A percentile compares a stretch with the other conserved stretches of the same genome.
These are phyloP conservation scores for Mythimna ferrago DNA, from an alignment of 2,888 invertebrate species.

Conservation along the genomic window DNA sequence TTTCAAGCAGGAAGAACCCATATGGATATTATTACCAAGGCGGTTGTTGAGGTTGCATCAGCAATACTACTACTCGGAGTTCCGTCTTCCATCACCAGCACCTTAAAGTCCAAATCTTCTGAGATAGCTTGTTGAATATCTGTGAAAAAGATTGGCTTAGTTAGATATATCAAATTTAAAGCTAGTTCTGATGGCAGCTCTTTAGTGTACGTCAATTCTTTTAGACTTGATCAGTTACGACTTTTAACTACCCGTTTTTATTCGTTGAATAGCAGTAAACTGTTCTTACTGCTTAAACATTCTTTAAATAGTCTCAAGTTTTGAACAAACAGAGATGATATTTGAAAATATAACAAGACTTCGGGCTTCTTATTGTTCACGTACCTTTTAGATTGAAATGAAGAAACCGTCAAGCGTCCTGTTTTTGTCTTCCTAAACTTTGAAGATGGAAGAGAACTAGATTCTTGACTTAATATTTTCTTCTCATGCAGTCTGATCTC, in stretches of 20 bases:
- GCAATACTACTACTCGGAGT: conserved; percentile 6
- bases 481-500: background rate
- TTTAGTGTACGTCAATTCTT: background rate
- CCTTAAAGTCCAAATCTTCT: conserved; percentile 3
- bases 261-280: background rate
- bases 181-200: background rate
- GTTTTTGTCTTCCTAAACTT: conserved; percentile 17
- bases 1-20: background rate
- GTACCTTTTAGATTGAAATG: conserved; percentile 27
- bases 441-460: conserved; percentile 15
- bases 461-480: conserved; percentile 26
- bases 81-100: background rate
- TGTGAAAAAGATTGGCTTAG: conserved; percentile 7
- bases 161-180: conserved; percentile 3
- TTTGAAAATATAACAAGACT: background rate
- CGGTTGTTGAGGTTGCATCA: background rate
- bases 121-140: conserved; percentile 1
- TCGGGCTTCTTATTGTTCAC: background rate
- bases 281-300: background rate
- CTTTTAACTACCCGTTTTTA: background rate
- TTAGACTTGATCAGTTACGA: background rate
- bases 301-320: background rate
- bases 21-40: background rate
- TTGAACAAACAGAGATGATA: background rate
- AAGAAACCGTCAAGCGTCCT: conserved; percentile 32